A percentile compares a stretch with the other conserved stretches of the same genome.
Conservation (phyloP, 2,888 invertebrate genomes). For the Seladonia tumulorum region DNA sequence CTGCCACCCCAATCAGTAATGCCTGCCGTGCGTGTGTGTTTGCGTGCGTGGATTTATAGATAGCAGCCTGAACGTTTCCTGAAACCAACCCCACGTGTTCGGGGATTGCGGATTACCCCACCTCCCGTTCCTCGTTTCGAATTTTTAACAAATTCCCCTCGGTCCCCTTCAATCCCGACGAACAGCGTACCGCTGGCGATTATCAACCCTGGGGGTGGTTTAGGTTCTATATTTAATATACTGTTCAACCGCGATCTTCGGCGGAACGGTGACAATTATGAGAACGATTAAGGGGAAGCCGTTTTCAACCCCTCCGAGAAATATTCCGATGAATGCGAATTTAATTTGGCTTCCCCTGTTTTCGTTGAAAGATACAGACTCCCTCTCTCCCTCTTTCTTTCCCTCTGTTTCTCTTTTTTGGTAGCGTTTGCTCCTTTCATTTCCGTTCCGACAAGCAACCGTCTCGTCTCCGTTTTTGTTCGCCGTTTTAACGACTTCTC, state of each 20-base stretch:
- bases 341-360: conserved; percentile 40
- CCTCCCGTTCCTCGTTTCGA: not conserved
- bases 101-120: not conserved
- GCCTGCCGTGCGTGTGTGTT: not conserved
- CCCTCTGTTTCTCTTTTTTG: not conserved
- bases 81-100: not conserved
- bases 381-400: not conserved
- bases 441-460: not conserved
- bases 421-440: not conserved
- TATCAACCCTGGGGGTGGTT: too few species aligned
- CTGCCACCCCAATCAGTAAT: not conserved
- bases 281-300: not conserved
- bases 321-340: not conserved
- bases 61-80: not conserved
- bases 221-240: too few species aligned
- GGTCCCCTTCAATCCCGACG: too few species aligned
- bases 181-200: too few species aligned
- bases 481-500: conserved; percentile 34
- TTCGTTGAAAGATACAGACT: conserved; percentile 24
- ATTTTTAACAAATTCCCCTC: not conserved
- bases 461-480: conserved; percentile 2
- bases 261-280: not conserved
- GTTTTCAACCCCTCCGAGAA: not conserved
- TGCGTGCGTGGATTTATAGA: not conserved
- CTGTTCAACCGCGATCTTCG: not conserved